Conservation (phyloP, 2,797 vertebrate species). For the Scarus forsteni region DNA sequence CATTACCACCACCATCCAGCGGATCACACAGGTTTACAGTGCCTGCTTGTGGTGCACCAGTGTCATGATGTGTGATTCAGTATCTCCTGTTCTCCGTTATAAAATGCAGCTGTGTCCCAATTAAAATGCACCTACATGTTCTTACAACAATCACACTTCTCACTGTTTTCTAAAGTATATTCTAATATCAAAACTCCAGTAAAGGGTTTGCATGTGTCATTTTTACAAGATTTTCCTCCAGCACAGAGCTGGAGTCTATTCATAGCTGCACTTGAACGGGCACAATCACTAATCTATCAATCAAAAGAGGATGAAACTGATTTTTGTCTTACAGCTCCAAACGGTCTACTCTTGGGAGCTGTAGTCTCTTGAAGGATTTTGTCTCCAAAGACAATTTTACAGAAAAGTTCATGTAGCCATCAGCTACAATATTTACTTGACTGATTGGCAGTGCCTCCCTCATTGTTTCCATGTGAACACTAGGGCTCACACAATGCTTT, state of each 20-base stretch:
- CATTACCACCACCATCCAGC: neutral
- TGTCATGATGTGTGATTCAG: neutral
- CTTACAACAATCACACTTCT: too few species aligned
- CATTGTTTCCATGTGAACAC: neutral
- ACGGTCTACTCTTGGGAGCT: neutral
- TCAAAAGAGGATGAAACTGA: neutral
- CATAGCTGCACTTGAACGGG: neutral
- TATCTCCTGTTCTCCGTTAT: slow-evolving; percentile 12
- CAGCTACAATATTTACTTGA: neutral
- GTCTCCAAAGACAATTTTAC: slow-evolving; percentile 46
- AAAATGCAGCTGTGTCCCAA: slow-evolving; percentile 11
- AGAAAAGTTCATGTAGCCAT: slow-evolving; percentile 8
- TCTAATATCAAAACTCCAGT: too few species aligned
- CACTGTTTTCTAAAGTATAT: too few species aligned
- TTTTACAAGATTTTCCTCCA: neutral
- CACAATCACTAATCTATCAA: slow-evolving; percentile 1
- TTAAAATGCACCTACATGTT: neutral
- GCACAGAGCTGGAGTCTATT: slow-evolving; percentile 4
- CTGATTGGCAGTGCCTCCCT: neutral
- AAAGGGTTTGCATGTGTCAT: neutral
- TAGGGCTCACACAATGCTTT: neutral
- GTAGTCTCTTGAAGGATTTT: neutral
- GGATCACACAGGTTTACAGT: slow-evolving; percentile 20
- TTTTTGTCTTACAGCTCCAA: neutral
- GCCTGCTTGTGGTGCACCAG: slow-evolving; percentile 56